Evolutionary conservation across 2,888 invertebrate genomes (phyloP).

Genomic region (Achlya flavicornis): DNA sequence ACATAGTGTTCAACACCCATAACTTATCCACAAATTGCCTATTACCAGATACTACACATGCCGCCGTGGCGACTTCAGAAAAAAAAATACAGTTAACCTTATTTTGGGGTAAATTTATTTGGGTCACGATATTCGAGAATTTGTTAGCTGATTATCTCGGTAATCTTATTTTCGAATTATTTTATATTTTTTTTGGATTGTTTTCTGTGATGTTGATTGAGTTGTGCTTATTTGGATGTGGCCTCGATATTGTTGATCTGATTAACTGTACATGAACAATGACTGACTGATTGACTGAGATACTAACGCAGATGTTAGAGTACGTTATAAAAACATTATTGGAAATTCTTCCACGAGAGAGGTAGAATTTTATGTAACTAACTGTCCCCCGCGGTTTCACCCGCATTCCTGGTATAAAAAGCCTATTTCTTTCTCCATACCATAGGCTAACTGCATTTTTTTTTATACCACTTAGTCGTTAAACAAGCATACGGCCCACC

Average conservation of each 20-base stretch:
- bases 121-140: slow-evolving; percentile 9
- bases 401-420: no score
- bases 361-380: no score
- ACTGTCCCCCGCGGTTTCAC: no score
- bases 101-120: slow-evolving; percentile 39
- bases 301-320: no score
- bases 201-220: neutral
- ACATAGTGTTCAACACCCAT: slow-evolving; percentile 57
- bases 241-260: neutral
- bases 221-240: neutral
- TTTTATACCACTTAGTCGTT: no score
- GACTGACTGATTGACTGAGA: no score
- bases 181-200: neutral
- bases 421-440: no score
- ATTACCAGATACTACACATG: slow-evolving; percentile 54
- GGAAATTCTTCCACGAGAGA: no score
- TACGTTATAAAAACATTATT: no score
- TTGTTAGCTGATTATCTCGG: neutral
- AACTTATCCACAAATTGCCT: slow-evolving; percentile 66
- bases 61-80: slow-evolving; percentile 41
- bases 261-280: no score
- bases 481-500: no score
- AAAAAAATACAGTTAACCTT: slow-evolving; percentile 65
- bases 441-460: no score
- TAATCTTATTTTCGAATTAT: neutral